phyloP scores from a whole-genome alignment of 2,888 invertebrate species.

The Monoplex corrugatus region DNA sequence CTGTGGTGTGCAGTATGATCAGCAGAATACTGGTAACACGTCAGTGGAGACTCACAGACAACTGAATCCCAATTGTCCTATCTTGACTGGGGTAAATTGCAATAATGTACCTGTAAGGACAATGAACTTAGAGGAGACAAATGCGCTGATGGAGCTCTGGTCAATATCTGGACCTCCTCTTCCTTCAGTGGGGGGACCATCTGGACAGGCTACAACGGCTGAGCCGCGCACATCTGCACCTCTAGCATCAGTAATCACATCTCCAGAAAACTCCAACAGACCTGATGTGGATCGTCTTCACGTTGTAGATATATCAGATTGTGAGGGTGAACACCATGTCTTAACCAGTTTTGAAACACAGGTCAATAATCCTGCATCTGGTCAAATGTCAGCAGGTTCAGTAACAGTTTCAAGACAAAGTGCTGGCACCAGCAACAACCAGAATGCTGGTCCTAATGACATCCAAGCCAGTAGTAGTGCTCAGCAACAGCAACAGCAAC shows the following conservation, averaged over 20 bases:
- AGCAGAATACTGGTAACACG: neutral
- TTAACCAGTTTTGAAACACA: neutral
- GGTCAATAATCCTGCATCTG: neutral
- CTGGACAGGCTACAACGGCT: neutral
- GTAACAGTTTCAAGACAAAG: neutral
- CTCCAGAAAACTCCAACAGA: neutral
- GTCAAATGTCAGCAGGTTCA: neutral
- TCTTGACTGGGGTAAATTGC: constrained; percentile 21
- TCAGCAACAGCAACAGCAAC: neutral
- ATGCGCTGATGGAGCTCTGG: constrained; percentile 20
- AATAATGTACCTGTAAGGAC: neutral
- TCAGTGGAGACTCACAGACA: neutral
- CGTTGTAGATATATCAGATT: too few relatives aligned
- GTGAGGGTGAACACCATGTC: neutral
- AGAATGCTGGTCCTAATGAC: too few relatives aligned
- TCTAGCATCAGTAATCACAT: neutral
- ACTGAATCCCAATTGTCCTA: neutral
- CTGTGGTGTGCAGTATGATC: constrained; percentile 14
- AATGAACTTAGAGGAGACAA: neutral
- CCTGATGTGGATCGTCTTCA: too few relatives aligned
- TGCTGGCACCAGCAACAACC: neutral
- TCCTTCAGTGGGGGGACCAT: neutral
- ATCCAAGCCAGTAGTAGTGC: neutral
- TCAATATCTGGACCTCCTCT: constrained; percentile 18
- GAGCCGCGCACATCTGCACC: too few relatives aligned